Conservation (phyloP, 2,888 invertebrate species). For the Mythimna pallens region DNA sequence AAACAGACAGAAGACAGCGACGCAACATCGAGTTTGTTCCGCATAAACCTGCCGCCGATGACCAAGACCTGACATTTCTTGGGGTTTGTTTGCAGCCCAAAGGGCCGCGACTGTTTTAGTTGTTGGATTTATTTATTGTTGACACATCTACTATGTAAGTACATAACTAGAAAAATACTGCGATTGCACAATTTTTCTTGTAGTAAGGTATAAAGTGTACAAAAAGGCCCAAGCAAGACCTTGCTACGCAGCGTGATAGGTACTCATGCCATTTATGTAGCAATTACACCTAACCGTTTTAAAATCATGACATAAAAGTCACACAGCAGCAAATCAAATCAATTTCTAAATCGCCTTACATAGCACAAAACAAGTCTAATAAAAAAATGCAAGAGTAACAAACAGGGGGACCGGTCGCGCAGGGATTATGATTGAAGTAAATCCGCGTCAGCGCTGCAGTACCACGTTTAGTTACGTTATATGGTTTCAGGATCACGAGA, state of each 20-base stretch:
- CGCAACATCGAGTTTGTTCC: too few relatives aligned
- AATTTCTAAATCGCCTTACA: conserved; percentile 33
- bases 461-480: conserved; percentile 45
- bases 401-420: conserved; percentile 15
- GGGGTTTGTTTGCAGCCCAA: too few relatives aligned
- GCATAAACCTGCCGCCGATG: too few relatives aligned
- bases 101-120: too few relatives aligned
- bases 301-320: conserved; percentile 3
- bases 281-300: neutral
- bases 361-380: conserved; percentile 18
- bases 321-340: conserved; percentile 20
- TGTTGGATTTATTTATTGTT: too few relatives aligned
- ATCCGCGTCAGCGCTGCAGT: conserved; percentile 43
- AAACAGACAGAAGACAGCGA: too few relatives aligned
- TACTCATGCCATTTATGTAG: neutral
- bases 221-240: neutral
- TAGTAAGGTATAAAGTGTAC: too few relatives aligned
- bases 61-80: too few relatives aligned
- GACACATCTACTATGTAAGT: too few relatives aligned
- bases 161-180: too few relatives aligned
- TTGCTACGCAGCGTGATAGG: neutral
- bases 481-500: conserved; percentile 79
- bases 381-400: conserved; percentile 22
- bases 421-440: conserved; percentile 43
- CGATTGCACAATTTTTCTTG: too few relatives aligned